Evolutionary conservation across 1,140 invertebrate species (phyloP).

Genomic region (Diuraphis noxia): DNA sequence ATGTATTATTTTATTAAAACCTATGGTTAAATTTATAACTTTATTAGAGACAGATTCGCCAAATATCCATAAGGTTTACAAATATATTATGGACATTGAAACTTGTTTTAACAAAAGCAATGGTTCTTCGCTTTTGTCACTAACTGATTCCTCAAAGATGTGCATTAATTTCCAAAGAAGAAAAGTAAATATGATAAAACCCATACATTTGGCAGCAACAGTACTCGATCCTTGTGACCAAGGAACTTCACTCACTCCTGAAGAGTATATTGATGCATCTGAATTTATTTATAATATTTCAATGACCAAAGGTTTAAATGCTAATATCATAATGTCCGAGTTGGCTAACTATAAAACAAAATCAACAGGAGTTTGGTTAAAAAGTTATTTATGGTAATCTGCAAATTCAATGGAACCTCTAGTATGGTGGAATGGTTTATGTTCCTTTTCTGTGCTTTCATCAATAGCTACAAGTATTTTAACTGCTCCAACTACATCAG

Average conservation of each 20-base stretch:
- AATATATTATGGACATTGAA: neutral
- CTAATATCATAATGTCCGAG: neutral
- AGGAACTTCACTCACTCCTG: neutral
- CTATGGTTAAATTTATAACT: neutral
- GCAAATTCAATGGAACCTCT: neutral
- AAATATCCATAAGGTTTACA: neutral
- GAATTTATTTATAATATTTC: conserved; percentile 2
- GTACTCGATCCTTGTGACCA: neutral
- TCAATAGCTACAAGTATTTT: neutral
- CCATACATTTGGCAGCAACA: conserved; percentile 1
- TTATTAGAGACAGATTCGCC: neutral
- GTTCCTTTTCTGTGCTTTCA: neutral
- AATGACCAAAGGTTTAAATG: neutral
- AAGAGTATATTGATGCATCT: neutral
- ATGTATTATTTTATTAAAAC: neutral
- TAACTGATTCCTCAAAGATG: neutral
- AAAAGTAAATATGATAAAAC: neutral
- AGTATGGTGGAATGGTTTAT: neutral
- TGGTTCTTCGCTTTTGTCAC: neutral
- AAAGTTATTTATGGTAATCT: neutral
- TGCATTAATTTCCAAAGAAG: neutral
- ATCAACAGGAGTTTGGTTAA: neutral
- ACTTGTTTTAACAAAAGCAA: neutral
- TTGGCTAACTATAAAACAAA: neutral
- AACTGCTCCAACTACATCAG: conserved; percentile 30